A percentile compares a stretch with the other conserved stretches of the same genome.
phyloP scores from a whole-genome alignment of 2,113 vertebrate species.

The Drymodes brunneopygia region DNA sequence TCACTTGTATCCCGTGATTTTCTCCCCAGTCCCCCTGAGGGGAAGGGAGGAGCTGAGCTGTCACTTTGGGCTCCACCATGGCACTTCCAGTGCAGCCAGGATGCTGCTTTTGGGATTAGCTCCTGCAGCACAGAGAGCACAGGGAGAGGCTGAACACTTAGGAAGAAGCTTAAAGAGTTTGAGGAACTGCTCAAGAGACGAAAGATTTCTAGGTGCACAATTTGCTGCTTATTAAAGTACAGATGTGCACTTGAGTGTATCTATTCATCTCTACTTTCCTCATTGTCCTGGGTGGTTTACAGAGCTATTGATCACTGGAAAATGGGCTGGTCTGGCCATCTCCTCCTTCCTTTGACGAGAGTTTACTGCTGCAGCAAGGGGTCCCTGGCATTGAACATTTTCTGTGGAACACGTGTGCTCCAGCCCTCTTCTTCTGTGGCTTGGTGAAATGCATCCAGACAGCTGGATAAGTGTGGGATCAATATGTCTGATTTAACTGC shows the following conservation, averaged over 20 bases:
- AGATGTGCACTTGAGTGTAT: background rate
- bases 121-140: background rate
- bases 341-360: background rate
- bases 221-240: background rate
- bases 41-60: background rate
- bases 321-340: background rate
- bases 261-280: background rate
- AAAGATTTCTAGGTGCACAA: background rate
- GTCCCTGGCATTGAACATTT: background rate
- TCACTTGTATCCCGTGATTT: fast-evolving
- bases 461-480: background rate
- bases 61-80: background rate
- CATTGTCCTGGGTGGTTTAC: background rate
- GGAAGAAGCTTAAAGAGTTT: background rate
- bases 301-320: background rate
- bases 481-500: background rate
- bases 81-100: background rate
- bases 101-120: background rate
- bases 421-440: background rate
- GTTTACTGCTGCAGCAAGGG: background rate
- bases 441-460: background rate
- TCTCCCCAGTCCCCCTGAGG: background rate
- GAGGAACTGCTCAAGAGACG: background rate
- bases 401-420: fast-evolving
- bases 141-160: background rate